Base-by-base conservation (phyloP, 1,140 invertebrate species). In the Bombus pyrosoma region DNA sequence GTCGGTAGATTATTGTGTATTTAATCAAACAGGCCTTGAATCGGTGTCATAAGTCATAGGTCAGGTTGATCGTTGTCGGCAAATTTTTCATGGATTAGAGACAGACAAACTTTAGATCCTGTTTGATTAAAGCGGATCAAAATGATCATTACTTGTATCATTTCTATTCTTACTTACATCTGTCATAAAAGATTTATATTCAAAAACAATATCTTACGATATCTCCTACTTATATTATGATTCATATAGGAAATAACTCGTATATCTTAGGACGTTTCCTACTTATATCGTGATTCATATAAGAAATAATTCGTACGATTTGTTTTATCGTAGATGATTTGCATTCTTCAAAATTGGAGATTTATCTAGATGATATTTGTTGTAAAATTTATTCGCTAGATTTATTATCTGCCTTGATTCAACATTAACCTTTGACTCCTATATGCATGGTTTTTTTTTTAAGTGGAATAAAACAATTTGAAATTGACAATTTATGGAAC, bases 81-180 rank as follows among this genome's bases (percentile, higher is more conserved):
- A 32, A n/a, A 2, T 47, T 83, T 74, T 78, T 77, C 34, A 5
- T 2, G 32, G 39, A 68, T 64, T 68, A 34, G 25, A 73, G 80
- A 32, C 41, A 68, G 43, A 22, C 5, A 2, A 39, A 32, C 9
- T 12, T 57, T 18, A 53, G 68, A 78, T 32, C 28, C 32, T 5
- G 18, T 34, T 37, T 25, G 9, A 81, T 83, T 57, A 22, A 88
- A 83, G 6, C 39, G 57, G 82, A 80, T 89, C 66, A 89, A 76
- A n/a, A 66, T 15, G 72, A 72, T 77, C 68, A 47, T 64, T 41
- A 32, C 37, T 34, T 53, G 13, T 13, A 64, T 89, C 87, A 80
- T 89, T 59, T 66, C 66, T 81, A 81, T 75, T 78, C 53, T 88
- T 81, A 73, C 9, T n/a, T 13, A 25, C 64, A 47, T 66, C 57